These are phyloP conservation scores for Drosophila sordidula DNA, from an alignment of 2,888 invertebrate genomes.

Conservation along the genomic window DNA sequence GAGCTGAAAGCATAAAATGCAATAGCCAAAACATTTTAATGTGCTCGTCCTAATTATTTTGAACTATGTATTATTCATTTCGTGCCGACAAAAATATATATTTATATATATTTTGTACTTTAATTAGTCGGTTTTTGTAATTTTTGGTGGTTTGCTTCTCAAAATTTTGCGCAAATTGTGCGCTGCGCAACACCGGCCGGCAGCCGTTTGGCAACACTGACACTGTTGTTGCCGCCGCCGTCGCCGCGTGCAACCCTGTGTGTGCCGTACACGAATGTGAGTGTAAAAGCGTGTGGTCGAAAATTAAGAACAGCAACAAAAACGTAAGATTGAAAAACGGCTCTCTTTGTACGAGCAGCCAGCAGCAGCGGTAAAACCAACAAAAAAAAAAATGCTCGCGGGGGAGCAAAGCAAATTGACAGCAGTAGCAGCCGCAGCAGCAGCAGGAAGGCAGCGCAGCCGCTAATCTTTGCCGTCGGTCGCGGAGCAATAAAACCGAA, in stretches of 20 bases:
- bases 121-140: not conserved
- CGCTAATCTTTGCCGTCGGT: constrained; percentile 68
- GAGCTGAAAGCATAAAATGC: constrained; percentile 21
- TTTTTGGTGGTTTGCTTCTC: constrained; percentile 15
- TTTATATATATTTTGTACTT: not conserved
- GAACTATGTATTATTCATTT: not conserved
- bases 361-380: constrained; percentile 56
- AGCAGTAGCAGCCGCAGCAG: constrained; percentile 46
- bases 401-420: constrained; percentile 61
- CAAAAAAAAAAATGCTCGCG: constrained; percentile 52
- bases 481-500: constrained; percentile 51
- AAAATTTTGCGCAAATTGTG: constrained; percentile 44
- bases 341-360: constrained; percentile 56
- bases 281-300: constrained; percentile 65
- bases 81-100: not conserved
- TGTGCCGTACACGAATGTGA: constrained; percentile 55
- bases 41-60: not conserved
- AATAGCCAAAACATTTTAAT: constrained; percentile 6
- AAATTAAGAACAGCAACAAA: constrained; percentile 68
- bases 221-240: constrained; percentile 22
- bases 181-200: constrained; percentile 61
- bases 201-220: constrained; percentile 57
- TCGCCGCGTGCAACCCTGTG: constrained; percentile 53
- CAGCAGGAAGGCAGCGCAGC: constrained; percentile 65
- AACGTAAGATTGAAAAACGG: constrained; percentile 59